Evolutionary conservation across 2,888 invertebrate genomes (phyloP).

Genomic region (Nephrotoma flavescens): DNA sequence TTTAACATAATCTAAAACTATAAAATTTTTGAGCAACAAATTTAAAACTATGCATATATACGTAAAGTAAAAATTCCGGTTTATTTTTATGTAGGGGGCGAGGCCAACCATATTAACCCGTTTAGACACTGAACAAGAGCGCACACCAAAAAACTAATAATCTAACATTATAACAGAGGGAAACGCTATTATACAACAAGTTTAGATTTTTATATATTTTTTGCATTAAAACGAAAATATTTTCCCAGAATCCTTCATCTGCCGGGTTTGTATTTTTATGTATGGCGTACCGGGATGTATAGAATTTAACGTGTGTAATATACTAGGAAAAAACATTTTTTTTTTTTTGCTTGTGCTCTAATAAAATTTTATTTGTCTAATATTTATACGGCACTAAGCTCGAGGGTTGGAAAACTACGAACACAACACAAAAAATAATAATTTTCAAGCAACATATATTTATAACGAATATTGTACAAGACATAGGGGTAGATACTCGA

Average conservation of each 20-base stretch:
- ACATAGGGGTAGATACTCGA: no score
- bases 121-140: background rate
- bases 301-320: background rate
- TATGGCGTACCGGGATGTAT: background rate
- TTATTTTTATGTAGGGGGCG: background rate
- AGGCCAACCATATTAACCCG: background rate
- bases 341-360: background rate
- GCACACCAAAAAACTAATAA: background rate
- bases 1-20: background rate
- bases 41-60: background rate
- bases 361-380: background rate
- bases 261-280: background rate
- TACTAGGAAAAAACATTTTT: background rate
- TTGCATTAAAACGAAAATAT: background rate
- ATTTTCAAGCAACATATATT: background rate
- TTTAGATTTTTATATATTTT: background rate
- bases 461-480: background rate
- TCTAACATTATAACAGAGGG: background rate
- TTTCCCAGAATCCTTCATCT: background rate
- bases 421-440: background rate
- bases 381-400: background rate
- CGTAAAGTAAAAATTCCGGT: background rate
- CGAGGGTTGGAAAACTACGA: background rate
- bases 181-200: background rate
- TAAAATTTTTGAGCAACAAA: background rate